Evolutionary conservation across 2,888 invertebrate species (phyloP).

Genomic region (Caenorhabditis sp.): DNA sequence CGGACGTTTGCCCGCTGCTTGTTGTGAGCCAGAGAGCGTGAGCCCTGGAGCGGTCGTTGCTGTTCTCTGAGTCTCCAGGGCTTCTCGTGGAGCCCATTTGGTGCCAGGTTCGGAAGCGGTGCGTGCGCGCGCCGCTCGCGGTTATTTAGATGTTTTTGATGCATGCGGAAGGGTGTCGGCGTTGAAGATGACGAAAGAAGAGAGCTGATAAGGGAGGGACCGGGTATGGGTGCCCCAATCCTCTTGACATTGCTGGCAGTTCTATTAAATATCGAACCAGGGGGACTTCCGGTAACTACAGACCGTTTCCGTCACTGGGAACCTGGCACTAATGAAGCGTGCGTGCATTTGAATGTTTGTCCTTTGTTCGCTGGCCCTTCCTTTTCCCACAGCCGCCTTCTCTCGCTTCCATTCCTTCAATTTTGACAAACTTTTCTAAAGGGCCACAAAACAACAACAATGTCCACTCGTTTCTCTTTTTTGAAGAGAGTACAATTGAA

Average conservation of each 20-base stretch:
- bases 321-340: constrained; percentile 48
- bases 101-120: constrained; percentile 54
- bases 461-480: constrained; percentile 33
- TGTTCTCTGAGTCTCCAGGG: constrained; percentile 30
- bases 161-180: constrained; percentile 6
- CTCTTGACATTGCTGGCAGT: not conserved
- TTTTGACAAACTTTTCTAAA: constrained; percentile 40
- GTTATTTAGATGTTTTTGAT: constrained; percentile 47
- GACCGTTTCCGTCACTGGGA: constrained; percentile 22
- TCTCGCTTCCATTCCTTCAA: constrained; percentile 24
- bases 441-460: constrained; percentile 44
- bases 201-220: not conserved
- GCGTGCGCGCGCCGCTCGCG: constrained; percentile 17
- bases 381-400: not conserved
- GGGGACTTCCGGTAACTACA: constrained; percentile 43
- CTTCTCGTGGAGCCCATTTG: constrained; percentile 9
- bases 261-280: constrained; percentile 4
- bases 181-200: not conserved
- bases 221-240: not conserved
- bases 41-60: constrained; percentile 38
- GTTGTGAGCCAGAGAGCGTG: constrained; percentile 44
- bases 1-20: constrained; percentile 31
- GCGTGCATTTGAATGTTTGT: constrained; percentile 44
- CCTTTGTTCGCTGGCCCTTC: constrained; percentile 20
- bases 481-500: constrained; percentile 41